Conservation (phyloP, 1,140 invertebrate species). For the Drosophila mauritiana region DNA sequence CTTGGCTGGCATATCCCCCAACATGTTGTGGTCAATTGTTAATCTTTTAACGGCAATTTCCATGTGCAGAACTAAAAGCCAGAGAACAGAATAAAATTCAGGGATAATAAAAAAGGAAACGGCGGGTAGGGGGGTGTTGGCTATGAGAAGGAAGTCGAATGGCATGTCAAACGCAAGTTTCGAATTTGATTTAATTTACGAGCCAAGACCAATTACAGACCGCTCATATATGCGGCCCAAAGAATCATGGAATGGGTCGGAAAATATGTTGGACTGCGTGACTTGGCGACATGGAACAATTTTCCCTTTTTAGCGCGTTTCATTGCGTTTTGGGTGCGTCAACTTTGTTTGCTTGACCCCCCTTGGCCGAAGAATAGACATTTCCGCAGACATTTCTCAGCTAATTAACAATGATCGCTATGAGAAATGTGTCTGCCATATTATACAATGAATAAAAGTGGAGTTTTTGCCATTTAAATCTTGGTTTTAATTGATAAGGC, state of each 20-base stretch:
- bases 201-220: conserved; percentile 70
- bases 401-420: conserved; percentile 66
- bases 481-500: neutral
- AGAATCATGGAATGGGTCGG: conserved; percentile 13
- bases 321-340: conserved; percentile 57
- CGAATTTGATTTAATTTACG: conserved; percentile 80
- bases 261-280: conserved; percentile 54
- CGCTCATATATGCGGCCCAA: conserved; percentile 44
- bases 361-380: conserved; percentile 17
- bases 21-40: conserved; percentile 51
- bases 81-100: conserved; percentile 33
- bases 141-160: conserved; percentile 52
- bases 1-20: neutral
- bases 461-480: conserved; percentile 9
- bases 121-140: neutral
- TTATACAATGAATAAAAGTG: conserved; percentile 20
- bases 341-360: conserved; percentile 48
- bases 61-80: conserved; percentile 28
- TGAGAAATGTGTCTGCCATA: conserved; percentile 28
- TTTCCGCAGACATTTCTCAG: conserved; percentile 46
- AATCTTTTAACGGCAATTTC: conserved; percentile 75
- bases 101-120: conserved; percentile 22
- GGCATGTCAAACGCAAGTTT: conserved; percentile 80
- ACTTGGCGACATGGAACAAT: conserved; percentile 40
- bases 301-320: conserved; percentile 39